These are phyloP conservation scores for Stenodema calcarata DNA, from an alignment of 2,888 invertebrate genomes.

Conservation along the genomic window DNA sequence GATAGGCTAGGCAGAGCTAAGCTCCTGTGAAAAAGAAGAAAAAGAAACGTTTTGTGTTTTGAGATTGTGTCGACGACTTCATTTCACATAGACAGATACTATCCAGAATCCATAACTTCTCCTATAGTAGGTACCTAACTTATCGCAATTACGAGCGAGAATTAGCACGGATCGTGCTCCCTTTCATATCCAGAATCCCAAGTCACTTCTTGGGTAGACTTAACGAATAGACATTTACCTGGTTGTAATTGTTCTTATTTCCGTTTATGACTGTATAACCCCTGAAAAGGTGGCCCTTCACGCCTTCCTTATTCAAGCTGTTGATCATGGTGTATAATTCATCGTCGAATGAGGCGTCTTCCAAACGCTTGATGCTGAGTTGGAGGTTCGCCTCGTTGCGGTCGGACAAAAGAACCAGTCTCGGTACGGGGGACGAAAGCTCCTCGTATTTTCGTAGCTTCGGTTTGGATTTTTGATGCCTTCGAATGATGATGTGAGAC, in stretches of 20 bases:
- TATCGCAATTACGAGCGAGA: too few species aligned
- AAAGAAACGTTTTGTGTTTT: too few species aligned
- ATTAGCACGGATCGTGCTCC: too few species aligned
- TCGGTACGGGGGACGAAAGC: constrained; percentile 44
- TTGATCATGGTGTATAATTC: constrained; percentile 58
- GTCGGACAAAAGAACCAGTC: constrained; percentile 53
- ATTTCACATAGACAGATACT: too few species aligned
- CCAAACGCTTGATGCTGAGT: constrained; percentile 1
- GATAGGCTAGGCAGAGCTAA: too few species aligned
- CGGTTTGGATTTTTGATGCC: constrained; percentile 60
- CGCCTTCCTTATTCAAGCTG: constrained; percentile 59
- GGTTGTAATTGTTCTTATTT: not conserved
- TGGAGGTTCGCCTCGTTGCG: constrained; percentile 49
- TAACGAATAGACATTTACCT: too few species aligned
- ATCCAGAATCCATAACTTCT: too few species aligned
- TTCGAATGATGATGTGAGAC: constrained; percentile 62
- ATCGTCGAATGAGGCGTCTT: constrained; percentile 39
- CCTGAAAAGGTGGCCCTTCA: constrained; percentile 64
- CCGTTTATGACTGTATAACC: constrained; percentile 62
- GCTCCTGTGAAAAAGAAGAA: too few species aligned
- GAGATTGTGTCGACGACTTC: too few species aligned
- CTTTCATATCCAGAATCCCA: too few species aligned
- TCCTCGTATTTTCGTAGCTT: constrained; percentile 18
- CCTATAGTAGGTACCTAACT: too few species aligned
- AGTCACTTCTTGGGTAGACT: too few species aligned